A percentile compares a stretch with the other conserved stretches of the same genome.
These are phyloP conservation scores for Lucilia sericata DNA, from an alignment of 1,140 invertebrate genomes.

Conservation along the genomic window DNA sequence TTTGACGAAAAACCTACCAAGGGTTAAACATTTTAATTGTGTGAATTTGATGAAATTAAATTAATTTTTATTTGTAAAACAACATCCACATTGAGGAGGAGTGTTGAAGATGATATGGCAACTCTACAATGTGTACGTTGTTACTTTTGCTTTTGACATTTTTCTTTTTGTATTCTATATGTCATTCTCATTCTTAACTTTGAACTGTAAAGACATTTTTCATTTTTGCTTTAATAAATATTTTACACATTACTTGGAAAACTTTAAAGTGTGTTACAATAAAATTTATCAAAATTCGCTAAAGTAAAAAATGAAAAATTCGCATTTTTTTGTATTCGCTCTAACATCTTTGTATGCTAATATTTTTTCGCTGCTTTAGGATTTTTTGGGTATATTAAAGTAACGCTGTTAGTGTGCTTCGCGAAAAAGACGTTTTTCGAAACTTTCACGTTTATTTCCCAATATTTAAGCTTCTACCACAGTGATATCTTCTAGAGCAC, in stretches of 20 bases:
- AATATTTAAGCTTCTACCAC: no score
- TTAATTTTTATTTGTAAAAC: background rate
- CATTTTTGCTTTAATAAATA: background rate
- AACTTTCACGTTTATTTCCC: no score
- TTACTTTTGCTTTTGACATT: background rate
- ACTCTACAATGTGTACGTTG: slow-evolving; percentile 12
- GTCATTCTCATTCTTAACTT: background rate
- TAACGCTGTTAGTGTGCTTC: no score
- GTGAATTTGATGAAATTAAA: slow-evolving; percentile 24
- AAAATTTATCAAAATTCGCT: slow-evolving; percentile 17
- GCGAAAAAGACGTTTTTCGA: no score
- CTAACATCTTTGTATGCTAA: no score
- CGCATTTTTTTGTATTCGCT: no score
- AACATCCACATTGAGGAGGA: slow-evolving; percentile 33
- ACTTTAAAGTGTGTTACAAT: background rate
- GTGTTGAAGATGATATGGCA: slow-evolving; percentile 20
- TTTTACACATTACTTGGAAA: background rate
- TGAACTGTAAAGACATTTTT: background rate
- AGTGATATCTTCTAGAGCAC: no score
- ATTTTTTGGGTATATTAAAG: no score
- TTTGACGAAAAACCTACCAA: slow-evolving; percentile 40
- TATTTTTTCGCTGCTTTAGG: no score
- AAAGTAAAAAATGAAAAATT: no score
- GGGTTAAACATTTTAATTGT: slow-evolving; percentile 45
- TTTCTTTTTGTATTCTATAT: slow-evolving; percentile 16